Conservation (phyloP, 1,140 invertebrate genomes). For the Drosophila mojavensis region DNA sequence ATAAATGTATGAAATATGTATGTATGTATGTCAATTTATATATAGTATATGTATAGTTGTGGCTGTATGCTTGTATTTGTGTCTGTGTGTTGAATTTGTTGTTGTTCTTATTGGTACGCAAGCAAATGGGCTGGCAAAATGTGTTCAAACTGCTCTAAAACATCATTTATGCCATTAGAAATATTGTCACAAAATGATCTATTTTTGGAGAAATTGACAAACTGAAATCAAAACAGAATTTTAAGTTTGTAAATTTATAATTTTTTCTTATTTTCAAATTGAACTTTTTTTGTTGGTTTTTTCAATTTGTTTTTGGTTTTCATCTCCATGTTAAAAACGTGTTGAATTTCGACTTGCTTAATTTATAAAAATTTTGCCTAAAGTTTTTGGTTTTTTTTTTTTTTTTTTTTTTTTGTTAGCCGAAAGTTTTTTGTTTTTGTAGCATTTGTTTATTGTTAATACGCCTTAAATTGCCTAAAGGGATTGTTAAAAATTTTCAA, state of each 20-base stretch:
- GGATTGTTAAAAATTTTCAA: conserved; percentile 52
- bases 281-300: conserved; percentile 15
- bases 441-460: conserved; percentile 82
- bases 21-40: conserved; percentile 58
- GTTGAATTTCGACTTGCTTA: conserved; percentile 71
- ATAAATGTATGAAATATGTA: conserved; percentile 81
- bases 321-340: conserved; percentile 30
- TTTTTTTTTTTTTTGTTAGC: conserved; percentile 47
- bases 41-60: conserved; percentile 59
- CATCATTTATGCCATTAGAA: conserved; percentile 5
- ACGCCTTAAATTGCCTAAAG: conserved; percentile 84
- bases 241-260: conserved; percentile 31
- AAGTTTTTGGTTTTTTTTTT: too few relatives aligned
- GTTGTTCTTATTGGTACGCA: conserved; percentile 58
- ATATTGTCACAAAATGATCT: conserved; percentile 17
- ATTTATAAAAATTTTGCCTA: conserved; percentile 80
- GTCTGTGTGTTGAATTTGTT: conserved; percentile 52
- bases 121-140: conserved; percentile 35
- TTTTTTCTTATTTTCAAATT: conserved; percentile 28
- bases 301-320: conserved; percentile 1
- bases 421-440: conserved; percentile 65
- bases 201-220: conserved; percentile 42
- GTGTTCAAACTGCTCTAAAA: conserved; percentile 2
- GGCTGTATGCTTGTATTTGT: conserved; percentile 60
- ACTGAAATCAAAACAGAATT: conserved; percentile 46